These are phyloP conservation scores for Rhimphoctona megacephalus DNA, from an alignment of 2,888 invertebrate genomes.

Conservation along the genomic window DNA sequence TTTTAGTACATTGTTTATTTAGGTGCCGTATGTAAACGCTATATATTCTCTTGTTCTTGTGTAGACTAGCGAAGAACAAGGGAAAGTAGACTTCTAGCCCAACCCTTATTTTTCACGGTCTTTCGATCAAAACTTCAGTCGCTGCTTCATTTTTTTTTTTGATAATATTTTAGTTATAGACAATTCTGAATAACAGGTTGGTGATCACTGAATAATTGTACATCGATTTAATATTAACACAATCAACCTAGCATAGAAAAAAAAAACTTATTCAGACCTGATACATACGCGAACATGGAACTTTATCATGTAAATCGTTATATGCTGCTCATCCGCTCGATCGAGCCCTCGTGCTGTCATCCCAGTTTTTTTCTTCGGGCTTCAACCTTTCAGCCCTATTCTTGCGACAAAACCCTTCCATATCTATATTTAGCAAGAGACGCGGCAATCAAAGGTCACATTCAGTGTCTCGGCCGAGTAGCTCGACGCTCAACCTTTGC, in stretches of 20 bases:
- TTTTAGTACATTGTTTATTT: slow-evolving; percentile 36
- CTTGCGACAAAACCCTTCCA: slow-evolving; percentile 24
- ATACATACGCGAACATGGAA: slow-evolving; percentile 5
- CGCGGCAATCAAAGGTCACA: slow-evolving; percentile 58
- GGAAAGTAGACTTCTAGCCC: background rate
- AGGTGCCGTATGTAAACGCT: slow-evolving; percentile 33
- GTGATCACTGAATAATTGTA: background rate
- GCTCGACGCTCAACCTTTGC: slow-evolving; percentile 35
- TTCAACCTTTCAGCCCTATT: background rate
- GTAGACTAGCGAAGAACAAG: background rate
- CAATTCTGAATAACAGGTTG: background rate
- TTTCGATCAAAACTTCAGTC: slow-evolving; percentile 37
- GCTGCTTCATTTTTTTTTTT: background rate
- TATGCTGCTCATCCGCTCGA: slow-evolving; percentile 39
- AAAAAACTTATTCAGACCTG: background rate
- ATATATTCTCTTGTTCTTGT: slow-evolving; percentile 4
- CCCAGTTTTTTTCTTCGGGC: slow-evolving; percentile 30
- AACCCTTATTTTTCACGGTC: slow-evolving; percentile 19
- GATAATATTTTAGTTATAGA: background rate
- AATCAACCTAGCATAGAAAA: background rate
- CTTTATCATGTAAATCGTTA: slow-evolving; percentile 36
- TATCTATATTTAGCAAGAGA: slow-evolving; percentile 15
- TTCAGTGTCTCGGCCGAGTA: slow-evolving; percentile 54
- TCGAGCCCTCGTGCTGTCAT: slow-evolving; percentile 44
- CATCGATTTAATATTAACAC: background rate